A percentile compares a stretch with the other conserved stretches of the same genome.
phyloP scores from a whole-genome alignment of 2,888 invertebrate species.

The Lamellibrachia satsuma region DNA sequence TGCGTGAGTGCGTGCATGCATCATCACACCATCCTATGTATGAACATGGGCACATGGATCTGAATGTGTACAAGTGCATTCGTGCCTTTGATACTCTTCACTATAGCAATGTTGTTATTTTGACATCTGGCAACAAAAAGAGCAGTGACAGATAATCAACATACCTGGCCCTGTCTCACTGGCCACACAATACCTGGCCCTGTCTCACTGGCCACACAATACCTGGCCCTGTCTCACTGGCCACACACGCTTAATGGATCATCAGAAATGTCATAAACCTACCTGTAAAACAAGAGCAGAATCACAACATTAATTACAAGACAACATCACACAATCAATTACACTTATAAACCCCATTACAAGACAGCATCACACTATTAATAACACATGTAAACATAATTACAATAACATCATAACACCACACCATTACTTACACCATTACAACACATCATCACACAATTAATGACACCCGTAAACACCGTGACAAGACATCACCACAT shows the following conservation, averaged over 20 bases:
- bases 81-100: neutral
- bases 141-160: neutral
- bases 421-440: too few relatives aligned
- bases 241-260: neutral
- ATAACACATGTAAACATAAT: too few relatives aligned
- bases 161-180: neutral
- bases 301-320: neutral
- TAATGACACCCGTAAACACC: neutral
- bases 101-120: neutral
- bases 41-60: too few relatives aligned
- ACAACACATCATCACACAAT: neutral
- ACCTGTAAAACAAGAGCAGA: neutral
- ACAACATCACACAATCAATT: neutral
- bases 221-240: neutral
- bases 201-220: neutral
- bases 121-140: neutral
- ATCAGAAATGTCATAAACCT: neutral
- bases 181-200: neutral
- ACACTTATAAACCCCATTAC: too few relatives aligned
- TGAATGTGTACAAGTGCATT: too few relatives aligned
- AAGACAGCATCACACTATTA: too few relatives aligned
- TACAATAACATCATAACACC: too few relatives aligned
- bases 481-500: neutral
- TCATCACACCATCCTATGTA: too few relatives aligned
- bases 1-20: too few relatives aligned